Conservation (phyloP, 2,888 invertebrate genomes). For the Scaptomyza tumidula region DNA sequence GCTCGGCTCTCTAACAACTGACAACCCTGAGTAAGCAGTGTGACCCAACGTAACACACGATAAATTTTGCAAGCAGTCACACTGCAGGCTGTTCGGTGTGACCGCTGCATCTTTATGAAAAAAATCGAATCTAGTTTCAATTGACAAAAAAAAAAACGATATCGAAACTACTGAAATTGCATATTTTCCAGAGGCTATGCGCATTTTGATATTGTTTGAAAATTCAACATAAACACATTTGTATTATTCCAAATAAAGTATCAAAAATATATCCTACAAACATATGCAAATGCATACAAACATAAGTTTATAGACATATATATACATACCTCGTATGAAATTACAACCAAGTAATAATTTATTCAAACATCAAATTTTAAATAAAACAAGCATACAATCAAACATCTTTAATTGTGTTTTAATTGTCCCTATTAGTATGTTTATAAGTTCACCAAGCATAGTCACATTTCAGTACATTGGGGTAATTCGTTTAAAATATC, state of each 20-base stretch:
- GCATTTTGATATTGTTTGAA: background rate
- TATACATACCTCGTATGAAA: slow-evolving; percentile 6
- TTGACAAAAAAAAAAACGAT: slow-evolving; percentile 8
- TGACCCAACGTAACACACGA: slow-evolving; percentile 36
- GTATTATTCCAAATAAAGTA: slow-evolving; percentile 2
- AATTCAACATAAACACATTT: background rate
- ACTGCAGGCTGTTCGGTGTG: slow-evolving; percentile 32
- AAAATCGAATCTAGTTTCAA: slow-evolving; percentile 34
- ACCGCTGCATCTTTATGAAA: slow-evolving; percentile 20
- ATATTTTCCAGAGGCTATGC: slow-evolving; percentile 9
- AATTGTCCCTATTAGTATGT: slow-evolving; percentile 23
- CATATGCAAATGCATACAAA: background rate
- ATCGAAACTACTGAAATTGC: slow-evolving; percentile 23
- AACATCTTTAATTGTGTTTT: slow-evolving; percentile 32
- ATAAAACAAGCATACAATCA: slow-evolving; percentile 35
- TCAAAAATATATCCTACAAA: background rate
- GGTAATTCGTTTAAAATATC: background rate
- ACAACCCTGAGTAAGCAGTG: slow-evolving; percentile 43
- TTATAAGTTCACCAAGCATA: slow-evolving; percentile 17
- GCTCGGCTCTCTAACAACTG: slow-evolving; percentile 67
- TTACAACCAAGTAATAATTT: background rate
- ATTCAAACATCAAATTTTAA: slow-evolving; percentile 1
- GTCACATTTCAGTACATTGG: background rate
- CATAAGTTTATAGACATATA: background rate
- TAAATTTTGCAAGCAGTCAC: slow-evolving; percentile 18